Conservation (phyloP, 2,888 invertebrate genomes). For the Siphonodentalium dalli region DNA sequence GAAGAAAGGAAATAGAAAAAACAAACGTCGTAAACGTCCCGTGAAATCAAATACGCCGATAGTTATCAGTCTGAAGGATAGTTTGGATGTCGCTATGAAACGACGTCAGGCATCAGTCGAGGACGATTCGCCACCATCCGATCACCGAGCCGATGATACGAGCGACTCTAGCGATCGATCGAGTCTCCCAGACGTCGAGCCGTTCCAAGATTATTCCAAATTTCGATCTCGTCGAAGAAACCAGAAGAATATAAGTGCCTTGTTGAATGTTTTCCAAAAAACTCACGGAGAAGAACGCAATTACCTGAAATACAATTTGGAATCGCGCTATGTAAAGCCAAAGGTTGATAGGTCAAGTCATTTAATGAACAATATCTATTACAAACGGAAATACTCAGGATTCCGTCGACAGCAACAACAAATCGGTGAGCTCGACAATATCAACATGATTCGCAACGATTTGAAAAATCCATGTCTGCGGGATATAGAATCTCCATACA, state of each 20-base stretch:
- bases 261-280: slow-evolving; percentile 59
- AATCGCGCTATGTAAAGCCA: slow-evolving; percentile 27
- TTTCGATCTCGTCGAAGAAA: too few species aligned
- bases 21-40: slow-evolving; percentile 30
- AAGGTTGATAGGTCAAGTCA: slow-evolving; percentile 25
- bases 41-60: slow-evolving; percentile 51
- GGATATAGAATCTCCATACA: slow-evolving; percentile 40
- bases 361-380: slow-evolving; percentile 45
- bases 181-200: too few species aligned
- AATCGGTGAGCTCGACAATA: slow-evolving; percentile 56
- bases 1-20: slow-evolving; percentile 32
- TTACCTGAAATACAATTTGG: slow-evolving; percentile 32
- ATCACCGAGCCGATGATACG: not conserved
- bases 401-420: too few species aligned
- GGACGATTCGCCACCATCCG: not conserved
- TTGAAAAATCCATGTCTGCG: slow-evolving; percentile 43
- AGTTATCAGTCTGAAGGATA: slow-evolving; percentile 55
- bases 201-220: too few species aligned
- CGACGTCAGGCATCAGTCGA: slow-evolving; percentile 42
- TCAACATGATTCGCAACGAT: slow-evolving; percentile 62
- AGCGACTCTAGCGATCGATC: too few species aligned
- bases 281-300: slow-evolving; percentile 49
- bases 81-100: slow-evolving; percentile 44
- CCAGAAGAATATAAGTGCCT: slow-evolving; percentile 58
- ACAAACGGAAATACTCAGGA: slow-evolving; percentile 40